phyloP scores from a whole-genome alignment of 2,113 vertebrate species.

The Gadus macrocephalus region DNA sequence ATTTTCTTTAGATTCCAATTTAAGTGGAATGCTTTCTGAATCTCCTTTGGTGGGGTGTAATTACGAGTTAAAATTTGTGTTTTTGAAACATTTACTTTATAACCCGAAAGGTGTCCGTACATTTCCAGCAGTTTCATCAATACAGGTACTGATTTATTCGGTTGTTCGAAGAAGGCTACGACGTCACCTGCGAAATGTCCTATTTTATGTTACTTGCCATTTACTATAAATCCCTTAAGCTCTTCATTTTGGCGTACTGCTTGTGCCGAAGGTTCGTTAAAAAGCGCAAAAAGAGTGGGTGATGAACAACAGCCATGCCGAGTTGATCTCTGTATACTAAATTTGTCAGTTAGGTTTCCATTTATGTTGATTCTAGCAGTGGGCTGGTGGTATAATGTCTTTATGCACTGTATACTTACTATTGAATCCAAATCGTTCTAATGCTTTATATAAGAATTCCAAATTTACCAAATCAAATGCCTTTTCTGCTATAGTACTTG shows the following conservation, averaged over 20 bases:
- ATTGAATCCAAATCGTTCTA: slow-evolving; percentile 11
- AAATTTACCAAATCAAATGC: not conserved
- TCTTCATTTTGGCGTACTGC: not conserved
- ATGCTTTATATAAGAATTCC: not conserved
- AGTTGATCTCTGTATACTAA: slow-evolving; percentile 2
- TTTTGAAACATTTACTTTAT: slow-evolving; percentile 9
- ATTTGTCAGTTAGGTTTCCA: not conserved
- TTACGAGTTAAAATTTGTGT: slow-evolving; percentile 10
- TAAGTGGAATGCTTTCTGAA: slow-evolving; percentile 5
- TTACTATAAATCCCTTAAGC: slow-evolving; percentile 5
- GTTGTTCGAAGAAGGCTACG: not conserved
- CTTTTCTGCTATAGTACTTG: not conserved
- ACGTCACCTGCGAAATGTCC: not conserved
- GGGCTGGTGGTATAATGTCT: slow-evolving; percentile 21
- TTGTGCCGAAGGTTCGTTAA: not conserved
- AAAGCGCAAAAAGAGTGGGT: not conserved
- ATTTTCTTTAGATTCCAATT: not conserved
- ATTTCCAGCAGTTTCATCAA: not conserved
- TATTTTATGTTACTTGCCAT: not conserved
- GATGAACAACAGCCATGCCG: slow-evolving; percentile 17
- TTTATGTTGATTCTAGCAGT: slow-evolving; percentile 13
- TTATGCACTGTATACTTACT: not conserved
- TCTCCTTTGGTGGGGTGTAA: not conserved
- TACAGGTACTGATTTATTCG: no score
- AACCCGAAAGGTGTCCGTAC: not conserved